Evolutionary conservation across 2,113 vertebrate genomes (phyloP).

Genomic region (Trachemys scripta): DNA sequence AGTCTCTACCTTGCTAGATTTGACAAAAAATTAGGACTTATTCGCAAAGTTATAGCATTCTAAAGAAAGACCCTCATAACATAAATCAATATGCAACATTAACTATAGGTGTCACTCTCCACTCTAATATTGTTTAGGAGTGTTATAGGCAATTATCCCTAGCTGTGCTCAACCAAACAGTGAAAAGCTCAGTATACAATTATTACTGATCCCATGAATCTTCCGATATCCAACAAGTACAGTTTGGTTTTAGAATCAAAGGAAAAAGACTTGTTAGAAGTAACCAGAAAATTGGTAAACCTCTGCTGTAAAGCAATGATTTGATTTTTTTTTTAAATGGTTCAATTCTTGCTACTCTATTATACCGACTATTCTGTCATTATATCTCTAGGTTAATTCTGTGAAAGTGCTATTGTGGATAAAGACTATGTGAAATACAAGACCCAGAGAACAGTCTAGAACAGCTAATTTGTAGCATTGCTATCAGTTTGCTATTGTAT

Average conservation of each 20-base stretch:
- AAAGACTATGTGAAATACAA: background rate
- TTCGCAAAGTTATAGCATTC: background rate
- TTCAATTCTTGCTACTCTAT: constrained; percentile 31
- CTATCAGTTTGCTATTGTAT: constrained; percentile 40
- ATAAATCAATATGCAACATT: background rate
- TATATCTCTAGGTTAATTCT: background rate
- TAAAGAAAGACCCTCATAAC: background rate
- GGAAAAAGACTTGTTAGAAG: background rate
- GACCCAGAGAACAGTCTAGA: background rate
- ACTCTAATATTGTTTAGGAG: background rate
- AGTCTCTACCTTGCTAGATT: background rate
- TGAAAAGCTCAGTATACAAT: background rate
- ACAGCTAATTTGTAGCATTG: constrained; percentile 5
- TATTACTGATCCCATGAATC: background rate
- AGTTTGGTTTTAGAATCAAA: background rate
- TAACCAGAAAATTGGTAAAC: background rate
- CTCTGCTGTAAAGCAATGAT: constrained; percentile 12
- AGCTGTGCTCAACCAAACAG: background rate
- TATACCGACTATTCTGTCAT: background rate
- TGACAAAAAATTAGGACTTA: background rate
- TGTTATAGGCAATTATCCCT: background rate
- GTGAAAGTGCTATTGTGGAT: constrained; percentile 18
- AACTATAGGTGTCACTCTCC: background rate
- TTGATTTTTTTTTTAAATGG: constrained; percentile 1
- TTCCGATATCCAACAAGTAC: background rate